Evolutionary conservation across 2,888 invertebrate genomes (phyloP).

Genomic region (Yponomeuta plumbellus): DNA sequence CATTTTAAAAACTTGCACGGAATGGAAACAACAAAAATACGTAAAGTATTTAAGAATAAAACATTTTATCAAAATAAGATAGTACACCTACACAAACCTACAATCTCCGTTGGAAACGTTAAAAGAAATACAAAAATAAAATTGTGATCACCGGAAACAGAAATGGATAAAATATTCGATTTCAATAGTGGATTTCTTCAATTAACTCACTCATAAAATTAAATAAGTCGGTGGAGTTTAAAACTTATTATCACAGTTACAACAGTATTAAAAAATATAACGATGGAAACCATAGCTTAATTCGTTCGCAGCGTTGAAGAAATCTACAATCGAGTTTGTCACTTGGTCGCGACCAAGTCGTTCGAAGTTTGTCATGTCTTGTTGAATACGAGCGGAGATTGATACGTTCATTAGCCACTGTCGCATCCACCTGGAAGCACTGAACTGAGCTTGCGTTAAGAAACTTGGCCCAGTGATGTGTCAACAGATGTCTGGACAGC

Average conservation of each 20-base stretch:
- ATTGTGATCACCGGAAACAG: constrained; percentile 60
- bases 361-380: neutral
- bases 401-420: neutral
- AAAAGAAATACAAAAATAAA: constrained; percentile 50
- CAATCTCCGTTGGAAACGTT: constrained; percentile 58
- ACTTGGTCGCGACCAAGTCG: neutral
- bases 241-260: constrained; percentile 74
- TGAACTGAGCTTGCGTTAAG: neutral
- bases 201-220: constrained; percentile 25
- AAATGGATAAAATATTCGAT: constrained; percentile 36
- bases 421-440: neutral
- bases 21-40: constrained; percentile 71
- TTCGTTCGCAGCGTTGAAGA: constrained; percentile 59
- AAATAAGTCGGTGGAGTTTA: constrained; percentile 55
- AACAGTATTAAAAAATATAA: constrained; percentile 54
- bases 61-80: constrained; percentile 55
- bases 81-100: constrained; percentile 39
- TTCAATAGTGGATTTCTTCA: constrained; percentile 70
- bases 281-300: constrained; percentile 50
- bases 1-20: constrained; percentile 60
- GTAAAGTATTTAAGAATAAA: constrained; percentile 64
- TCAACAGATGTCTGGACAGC: neutral
- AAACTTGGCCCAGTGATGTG: neutral
- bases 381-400: constrained; percentile 10
- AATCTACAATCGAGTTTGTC: constrained; percentile 61